These are phyloP conservation scores for Strix aluco DNA, from an alignment of 2,113 vertebrate genomes.

Conservation along the genomic window DNA sequence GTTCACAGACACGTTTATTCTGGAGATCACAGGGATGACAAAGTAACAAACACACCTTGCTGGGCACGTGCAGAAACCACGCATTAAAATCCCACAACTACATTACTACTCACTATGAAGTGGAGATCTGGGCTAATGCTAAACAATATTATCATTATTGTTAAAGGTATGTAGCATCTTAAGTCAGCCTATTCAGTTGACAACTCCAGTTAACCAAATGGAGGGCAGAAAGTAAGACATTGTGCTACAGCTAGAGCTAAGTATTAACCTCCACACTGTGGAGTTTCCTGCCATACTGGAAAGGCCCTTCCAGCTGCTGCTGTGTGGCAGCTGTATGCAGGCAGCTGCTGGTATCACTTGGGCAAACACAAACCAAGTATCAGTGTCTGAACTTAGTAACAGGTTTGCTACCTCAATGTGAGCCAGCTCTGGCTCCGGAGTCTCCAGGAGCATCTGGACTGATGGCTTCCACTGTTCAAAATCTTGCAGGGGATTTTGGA, in stretches of 20 bases:
- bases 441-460: conserved; percentile 79
- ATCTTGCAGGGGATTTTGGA: conserved; percentile 80
- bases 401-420: conserved; percentile 81
- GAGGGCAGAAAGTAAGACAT: not conserved
- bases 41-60: not conserved
- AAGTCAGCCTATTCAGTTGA: not conserved
- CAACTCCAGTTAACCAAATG: not conserved
- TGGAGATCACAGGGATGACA: not conserved
- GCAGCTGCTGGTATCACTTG: not conserved
- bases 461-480: conserved; percentile 82
- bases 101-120: not conserved
- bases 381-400: not conserved
- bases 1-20: conserved; percentile 4
- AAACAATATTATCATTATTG: not conserved
- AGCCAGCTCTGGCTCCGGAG: conserved; percentile 78
- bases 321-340: not conserved
- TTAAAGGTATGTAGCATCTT: not conserved
- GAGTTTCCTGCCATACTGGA: not conserved
- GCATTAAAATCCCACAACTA: not conserved
- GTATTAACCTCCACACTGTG: not conserved
- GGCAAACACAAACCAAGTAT: not conserved
- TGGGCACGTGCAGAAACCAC: not conserved
- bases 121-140: not conserved
- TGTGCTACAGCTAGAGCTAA: not conserved
- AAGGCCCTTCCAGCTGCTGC: not conserved